A percentile compares a stretch with the other conserved stretches of the same genome.
phyloP scores from a whole-genome alignment of 2,797 vertebrate genomes.

The Pachyuromys duprasi region DNA sequence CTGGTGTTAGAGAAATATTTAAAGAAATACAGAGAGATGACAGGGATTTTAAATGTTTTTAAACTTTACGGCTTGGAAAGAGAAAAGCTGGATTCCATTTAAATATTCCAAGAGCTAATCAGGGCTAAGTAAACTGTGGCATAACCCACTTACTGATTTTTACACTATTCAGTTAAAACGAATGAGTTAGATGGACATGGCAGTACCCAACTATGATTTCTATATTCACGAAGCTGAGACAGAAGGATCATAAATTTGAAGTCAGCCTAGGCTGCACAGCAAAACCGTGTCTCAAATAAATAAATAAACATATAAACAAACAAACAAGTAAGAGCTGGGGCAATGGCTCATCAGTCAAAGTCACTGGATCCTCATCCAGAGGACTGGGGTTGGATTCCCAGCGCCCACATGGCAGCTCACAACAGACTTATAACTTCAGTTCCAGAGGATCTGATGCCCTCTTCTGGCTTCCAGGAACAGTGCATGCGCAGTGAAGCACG shows the following conservation, averaged over 20 bases:
- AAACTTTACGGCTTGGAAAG: conserved; percentile 24
- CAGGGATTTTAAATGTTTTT: background rate
- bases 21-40: background rate
- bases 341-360: background rate
- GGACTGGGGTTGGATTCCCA: background rate
- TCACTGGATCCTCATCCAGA: background rate
- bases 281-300: background rate
- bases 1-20: conserved; percentile 33
- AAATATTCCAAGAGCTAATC: background rate
- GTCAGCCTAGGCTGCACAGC: background rate
- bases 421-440: background rate
- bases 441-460: background rate
- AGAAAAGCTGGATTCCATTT: conserved; percentile 7
- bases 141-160: conserved; percentile 33
- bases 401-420: background rate
- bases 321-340: too few species aligned
- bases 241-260: background rate
- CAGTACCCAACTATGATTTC: background rate
- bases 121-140: background rate
- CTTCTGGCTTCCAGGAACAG: background rate
- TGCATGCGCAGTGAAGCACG: background rate
- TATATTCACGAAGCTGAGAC: background rate
- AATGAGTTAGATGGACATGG: background rate
- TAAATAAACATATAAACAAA: background rate
- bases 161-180: background rate